Conservation (phyloP, 92 coral and sea anemone species). For the Porites lobata region DNA sequence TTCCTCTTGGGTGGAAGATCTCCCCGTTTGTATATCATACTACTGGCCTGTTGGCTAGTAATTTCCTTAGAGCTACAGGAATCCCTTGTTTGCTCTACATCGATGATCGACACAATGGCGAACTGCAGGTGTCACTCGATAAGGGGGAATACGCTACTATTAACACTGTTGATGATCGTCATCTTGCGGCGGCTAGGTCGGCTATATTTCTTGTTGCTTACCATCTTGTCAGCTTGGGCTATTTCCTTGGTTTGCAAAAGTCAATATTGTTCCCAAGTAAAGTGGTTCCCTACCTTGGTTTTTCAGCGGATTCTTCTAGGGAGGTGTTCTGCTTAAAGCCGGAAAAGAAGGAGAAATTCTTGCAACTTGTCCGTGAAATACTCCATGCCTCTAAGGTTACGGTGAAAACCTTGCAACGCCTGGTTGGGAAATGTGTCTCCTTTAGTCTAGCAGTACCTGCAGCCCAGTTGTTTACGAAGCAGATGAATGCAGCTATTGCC, state of each 20-base stretch:
- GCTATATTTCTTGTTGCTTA: background rate
- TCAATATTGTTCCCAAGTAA: conserved; percentile 29
- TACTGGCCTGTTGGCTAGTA: too few species aligned
- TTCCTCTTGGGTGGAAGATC: too few species aligned
- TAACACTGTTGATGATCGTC: too few species aligned
- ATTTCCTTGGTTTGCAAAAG: conserved; percentile 52
- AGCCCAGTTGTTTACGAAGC: conserved; percentile 36
- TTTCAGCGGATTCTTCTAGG: conserved; percentile 43
- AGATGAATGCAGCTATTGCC: conserved; percentile 51
- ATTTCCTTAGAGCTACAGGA: too few species aligned
- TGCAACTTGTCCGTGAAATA: conserved; percentile 18
- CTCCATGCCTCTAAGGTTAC: background rate
- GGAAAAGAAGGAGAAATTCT: conserved; percentile 42
- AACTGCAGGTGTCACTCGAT: too few species aligned
- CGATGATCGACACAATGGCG: too few species aligned
- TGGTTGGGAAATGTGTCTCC: conserved; percentile 45
- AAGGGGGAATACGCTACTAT: too few species aligned
- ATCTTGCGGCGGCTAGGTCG: too few species aligned
- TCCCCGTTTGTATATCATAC: too few species aligned
- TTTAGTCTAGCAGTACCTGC: conserved; percentile 51
- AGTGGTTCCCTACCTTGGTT: background rate
- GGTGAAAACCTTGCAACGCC: conserved; percentile 50
- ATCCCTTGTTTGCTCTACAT: too few species aligned
- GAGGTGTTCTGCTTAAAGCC: conserved; percentile 50
- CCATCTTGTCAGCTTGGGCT: conserved; percentile 45